phyloP scores from a whole-genome alignment of 2,888 invertebrate species.

The Caenorhabditis parvicauda region DNA sequence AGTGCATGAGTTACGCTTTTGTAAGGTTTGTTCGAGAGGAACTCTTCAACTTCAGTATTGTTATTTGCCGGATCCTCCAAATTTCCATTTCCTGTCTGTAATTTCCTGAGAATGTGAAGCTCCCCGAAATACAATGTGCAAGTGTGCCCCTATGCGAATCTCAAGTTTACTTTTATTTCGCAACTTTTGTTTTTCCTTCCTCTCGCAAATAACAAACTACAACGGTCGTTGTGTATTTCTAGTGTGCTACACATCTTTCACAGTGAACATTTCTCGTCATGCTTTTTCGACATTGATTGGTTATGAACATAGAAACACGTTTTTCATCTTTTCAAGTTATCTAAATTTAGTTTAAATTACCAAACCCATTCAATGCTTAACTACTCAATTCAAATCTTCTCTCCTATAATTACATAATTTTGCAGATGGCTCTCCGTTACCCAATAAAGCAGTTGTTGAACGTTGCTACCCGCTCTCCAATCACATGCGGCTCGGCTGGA shows the following conservation, averaged over 20 bases:
- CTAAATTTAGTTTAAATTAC: neutral
- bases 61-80: slow-evolving; percentile 25
- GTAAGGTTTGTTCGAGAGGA: slow-evolving; percentile 65
- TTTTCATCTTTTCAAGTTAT: no score
- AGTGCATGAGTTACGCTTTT: slow-evolving; percentile 65
- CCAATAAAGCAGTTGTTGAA: neutral
- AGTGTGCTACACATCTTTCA: no score
- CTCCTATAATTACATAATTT: neutral
- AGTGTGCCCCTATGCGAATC: no score
- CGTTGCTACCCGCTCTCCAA: neutral
- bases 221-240: no score
- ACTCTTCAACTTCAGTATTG: slow-evolving; percentile 62
- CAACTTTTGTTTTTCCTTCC: no score
- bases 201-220: no score
- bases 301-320: no score
- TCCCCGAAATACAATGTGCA: no score
- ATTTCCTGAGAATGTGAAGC: no score
- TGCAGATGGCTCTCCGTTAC: neutral
- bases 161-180: no score
- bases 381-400: neutral
- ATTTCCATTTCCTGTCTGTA: slow-evolving; percentile 13
- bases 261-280: no score
- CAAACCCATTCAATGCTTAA: neutral
- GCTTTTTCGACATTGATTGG: no score
- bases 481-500: slow-evolving; percentile 12